phyloP scores from a whole-genome alignment of 2,888 invertebrate species.

The Allophyes oxyacanthae region DNA sequence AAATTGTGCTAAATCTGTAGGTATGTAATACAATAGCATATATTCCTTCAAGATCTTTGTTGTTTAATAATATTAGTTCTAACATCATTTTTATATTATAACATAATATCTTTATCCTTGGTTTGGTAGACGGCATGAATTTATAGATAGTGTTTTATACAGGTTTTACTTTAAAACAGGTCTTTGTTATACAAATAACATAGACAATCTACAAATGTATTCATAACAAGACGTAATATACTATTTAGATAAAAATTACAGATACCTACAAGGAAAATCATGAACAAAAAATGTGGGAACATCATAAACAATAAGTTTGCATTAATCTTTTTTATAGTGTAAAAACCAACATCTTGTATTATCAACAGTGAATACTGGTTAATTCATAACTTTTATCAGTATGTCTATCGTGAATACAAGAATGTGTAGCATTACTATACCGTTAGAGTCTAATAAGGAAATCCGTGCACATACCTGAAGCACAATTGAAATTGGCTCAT shows the following conservation, averaged over 20 bases:
- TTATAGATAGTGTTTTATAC: too few species aligned
- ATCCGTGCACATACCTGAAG: slow-evolving; percentile 41
- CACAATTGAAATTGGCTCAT: slow-evolving; percentile 60
- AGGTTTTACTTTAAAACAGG: too few species aligned
- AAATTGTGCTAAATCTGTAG: too few species aligned
- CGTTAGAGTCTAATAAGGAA: slow-evolving; percentile 47
- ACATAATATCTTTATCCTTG: too few species aligned
- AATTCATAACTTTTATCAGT: not conserved
- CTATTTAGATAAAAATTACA: not conserved
- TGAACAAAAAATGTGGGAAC: slow-evolving; percentile 15
- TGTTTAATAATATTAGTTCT: too few species aligned
- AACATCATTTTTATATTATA: too few species aligned
- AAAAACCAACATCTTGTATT: slow-evolving; percentile 17
- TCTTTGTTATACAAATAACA: too few species aligned
- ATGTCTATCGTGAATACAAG: not conserved
- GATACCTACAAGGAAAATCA: slow-evolving; percentile 26
- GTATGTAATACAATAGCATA: too few species aligned
- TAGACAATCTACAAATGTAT: too few species aligned
- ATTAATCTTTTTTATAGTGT: slow-evolving; percentile 3
- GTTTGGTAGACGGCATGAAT: too few species aligned
- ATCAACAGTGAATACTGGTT: not conserved
- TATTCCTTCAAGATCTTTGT: too few species aligned
- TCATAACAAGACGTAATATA: not conserved
- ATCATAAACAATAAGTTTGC: slow-evolving; percentile 15
- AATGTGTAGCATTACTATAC: slow-evolving; percentile 2